A percentile compares a stretch with the other conserved stretches of the same genome.
phyloP scores from a whole-genome alignment of 2,113 vertebrate genomes.

The Osmerus eperlanus region DNA sequence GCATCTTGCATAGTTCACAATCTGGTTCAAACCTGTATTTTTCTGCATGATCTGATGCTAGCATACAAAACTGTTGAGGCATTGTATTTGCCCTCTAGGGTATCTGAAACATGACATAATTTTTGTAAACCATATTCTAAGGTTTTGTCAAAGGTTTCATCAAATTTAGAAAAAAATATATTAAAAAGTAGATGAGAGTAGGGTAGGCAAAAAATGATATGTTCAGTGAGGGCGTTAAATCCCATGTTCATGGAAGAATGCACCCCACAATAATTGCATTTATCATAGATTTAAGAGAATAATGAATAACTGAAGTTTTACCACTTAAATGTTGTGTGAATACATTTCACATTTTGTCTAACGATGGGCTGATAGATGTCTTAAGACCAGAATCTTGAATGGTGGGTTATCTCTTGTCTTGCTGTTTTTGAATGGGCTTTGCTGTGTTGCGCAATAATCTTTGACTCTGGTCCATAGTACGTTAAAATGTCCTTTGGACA shows the following conservation, averaged over 20 bases:
- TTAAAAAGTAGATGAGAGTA: no score
- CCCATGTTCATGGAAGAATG: no score
- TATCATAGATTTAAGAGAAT: no score
- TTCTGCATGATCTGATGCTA: constrained; percentile 43
- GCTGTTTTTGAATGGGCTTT: neutral
- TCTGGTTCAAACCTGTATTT: constrained; percentile 65
- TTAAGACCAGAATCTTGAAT: neutral
- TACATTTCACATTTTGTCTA: neutral
- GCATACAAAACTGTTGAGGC: constrained; percentile 33
- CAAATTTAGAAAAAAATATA: no score
- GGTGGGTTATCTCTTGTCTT: constrained; percentile 1
- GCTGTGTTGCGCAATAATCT: constrained; percentile 24
- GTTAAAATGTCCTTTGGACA: constrained; percentile 31
- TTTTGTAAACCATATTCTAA: neutral
- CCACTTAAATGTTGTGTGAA: neutral
- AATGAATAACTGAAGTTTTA: no score
- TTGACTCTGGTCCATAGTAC: constrained; percentile 24
- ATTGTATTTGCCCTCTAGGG: constrained; percentile 21
- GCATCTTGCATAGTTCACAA: constrained; percentile 48
- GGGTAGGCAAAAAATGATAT: no score
- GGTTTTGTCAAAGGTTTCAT: neutral
- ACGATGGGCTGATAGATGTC: neutral
- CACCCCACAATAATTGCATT: no score
- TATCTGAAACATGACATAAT: constrained; percentile 9
- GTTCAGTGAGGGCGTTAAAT: no score